Conservation (phyloP, 1,140 invertebrate species). For the Lepidotrigona ventralis region DNA sequence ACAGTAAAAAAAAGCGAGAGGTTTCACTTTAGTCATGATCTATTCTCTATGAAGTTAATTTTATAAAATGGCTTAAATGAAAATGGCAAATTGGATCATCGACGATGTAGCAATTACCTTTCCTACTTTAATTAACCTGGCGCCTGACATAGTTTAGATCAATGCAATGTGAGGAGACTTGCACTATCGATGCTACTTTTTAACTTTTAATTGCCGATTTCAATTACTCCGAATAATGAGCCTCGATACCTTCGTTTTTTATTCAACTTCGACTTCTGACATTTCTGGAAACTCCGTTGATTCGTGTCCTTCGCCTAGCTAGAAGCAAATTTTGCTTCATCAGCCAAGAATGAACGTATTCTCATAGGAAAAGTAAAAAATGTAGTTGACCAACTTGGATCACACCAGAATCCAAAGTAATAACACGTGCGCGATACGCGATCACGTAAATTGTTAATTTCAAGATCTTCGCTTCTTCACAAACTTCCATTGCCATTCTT, state of each 20-base stretch:
- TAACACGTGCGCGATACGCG: background rate
- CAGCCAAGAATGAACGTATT: background rate
- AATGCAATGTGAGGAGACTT: background rate
- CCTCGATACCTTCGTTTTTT: background rate
- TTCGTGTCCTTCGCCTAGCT: background rate
- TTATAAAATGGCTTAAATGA: background rate
- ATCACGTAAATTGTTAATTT: constrained; percentile 27
- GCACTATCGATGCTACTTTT: background rate
- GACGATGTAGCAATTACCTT: background rate
- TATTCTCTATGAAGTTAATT: background rate
- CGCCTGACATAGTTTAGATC: background rate
- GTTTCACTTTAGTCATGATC: background rate
- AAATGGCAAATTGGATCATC: background rate
- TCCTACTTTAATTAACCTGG: background rate
- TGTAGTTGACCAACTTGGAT: background rate
- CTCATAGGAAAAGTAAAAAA: background rate
- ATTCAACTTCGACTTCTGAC: too few species aligned
- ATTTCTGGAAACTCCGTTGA: background rate
- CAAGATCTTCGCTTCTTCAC: background rate
- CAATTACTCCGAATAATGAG: too few species aligned
- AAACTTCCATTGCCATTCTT: background rate
- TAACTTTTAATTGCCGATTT: background rate
- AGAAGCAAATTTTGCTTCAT: background rate
- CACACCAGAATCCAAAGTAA: background rate
- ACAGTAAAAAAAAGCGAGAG: background rate